Conservation (phyloP, 2,888 invertebrate genomes). For the Noctua janthe region DNA sequence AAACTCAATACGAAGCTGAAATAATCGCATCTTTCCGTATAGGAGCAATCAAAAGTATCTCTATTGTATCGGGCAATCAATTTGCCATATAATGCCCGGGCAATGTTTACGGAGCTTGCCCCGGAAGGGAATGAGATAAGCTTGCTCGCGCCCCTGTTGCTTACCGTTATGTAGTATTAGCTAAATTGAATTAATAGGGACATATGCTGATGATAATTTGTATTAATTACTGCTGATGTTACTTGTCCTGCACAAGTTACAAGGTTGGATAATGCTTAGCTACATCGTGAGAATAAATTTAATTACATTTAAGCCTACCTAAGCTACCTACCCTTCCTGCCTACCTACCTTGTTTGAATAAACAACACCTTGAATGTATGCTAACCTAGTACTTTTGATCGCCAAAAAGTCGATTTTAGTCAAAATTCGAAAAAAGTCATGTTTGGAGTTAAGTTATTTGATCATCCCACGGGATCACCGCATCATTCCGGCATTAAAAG, state of each 20-base stretch:
- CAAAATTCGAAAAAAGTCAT: too few species aligned
- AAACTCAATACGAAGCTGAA: slow-evolving; percentile 40
- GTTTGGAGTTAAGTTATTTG: too few species aligned
- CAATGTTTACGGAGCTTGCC: slow-evolving; percentile 53
- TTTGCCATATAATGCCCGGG: slow-evolving; percentile 54
- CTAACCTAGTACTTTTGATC: too few species aligned
- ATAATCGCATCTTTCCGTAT: slow-evolving; percentile 46
- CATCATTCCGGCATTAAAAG: too few species aligned
- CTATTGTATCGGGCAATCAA: slow-evolving; percentile 61
- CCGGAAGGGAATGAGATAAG: slow-evolving; percentile 61
- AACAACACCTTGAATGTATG: too few species aligned
- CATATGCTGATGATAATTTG: slow-evolving; percentile 29
- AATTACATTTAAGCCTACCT: too few species aligned
- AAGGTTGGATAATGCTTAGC: not conserved
- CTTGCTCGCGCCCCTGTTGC: slow-evolving; percentile 41
- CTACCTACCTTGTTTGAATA: too few species aligned
- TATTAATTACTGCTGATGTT: slow-evolving; percentile 6
- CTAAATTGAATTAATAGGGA: slow-evolving; percentile 42
- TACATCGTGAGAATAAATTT: too few species aligned
- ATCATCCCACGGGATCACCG: too few species aligned
- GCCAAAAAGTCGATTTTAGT: too few species aligned
- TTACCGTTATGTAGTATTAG: slow-evolving; percentile 11
- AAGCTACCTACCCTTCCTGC: too few species aligned
- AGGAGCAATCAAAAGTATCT: slow-evolving; percentile 57
- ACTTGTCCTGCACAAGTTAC: not conserved